phyloP scores from a whole-genome alignment of 2,113 vertebrate genomes.

The Turdus rufiventris region DNA sequence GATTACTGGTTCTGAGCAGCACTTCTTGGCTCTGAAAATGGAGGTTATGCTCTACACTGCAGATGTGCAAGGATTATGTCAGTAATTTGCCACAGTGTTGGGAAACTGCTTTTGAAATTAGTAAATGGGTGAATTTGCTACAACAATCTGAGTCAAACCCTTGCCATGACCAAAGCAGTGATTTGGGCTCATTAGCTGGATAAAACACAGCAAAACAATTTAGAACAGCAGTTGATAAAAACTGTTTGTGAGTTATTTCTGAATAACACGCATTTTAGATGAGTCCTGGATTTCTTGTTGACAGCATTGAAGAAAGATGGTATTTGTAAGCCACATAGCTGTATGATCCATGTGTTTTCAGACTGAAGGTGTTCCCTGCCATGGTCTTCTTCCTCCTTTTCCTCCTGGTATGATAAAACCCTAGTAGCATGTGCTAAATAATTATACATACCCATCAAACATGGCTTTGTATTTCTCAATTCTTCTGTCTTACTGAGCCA shows the following conservation, averaged over 20 bases:
- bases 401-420: not conserved
- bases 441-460: not conserved
- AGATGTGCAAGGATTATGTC: not conserved
- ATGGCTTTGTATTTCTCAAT: not conserved
- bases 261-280: not conserved
- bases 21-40: not conserved
- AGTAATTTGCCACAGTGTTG: not conserved
- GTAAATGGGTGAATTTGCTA: not conserved
- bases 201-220: not conserved
- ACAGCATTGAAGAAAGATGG: not conserved
- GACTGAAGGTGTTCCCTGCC: not conserved
- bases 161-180: not conserved
- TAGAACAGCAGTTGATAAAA: not conserved
- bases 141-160: not conserved
- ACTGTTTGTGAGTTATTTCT: not conserved
- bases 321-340: not conserved
- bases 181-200: not conserved
- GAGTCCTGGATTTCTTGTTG: not conserved
- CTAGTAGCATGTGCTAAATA: not conserved
- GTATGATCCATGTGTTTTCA: not conserved
- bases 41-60: not conserved
- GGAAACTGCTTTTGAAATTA: not conserved
- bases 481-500: not conserved
- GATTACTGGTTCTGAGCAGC: not conserved
- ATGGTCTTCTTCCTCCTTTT: not conserved